A percentile compares a stretch with the other conserved stretches of the same genome.
These are phyloP conservation scores for Psophia crepitans DNA, from an alignment of 2,113 vertebrate genomes.

Conservation along the genomic window DNA sequence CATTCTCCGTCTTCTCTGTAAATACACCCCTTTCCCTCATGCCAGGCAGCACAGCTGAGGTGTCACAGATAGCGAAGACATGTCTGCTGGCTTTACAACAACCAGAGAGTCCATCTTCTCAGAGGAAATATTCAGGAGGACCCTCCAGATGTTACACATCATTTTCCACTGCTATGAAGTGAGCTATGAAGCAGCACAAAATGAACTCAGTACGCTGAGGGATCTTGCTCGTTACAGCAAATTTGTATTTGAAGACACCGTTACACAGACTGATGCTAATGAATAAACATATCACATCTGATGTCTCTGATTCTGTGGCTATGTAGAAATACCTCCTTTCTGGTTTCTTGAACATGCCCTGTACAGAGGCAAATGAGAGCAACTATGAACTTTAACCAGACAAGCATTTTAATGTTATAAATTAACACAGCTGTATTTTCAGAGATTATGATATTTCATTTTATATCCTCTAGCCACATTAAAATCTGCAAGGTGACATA, in stretches of 20 bases:
- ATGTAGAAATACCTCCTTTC: not conserved
- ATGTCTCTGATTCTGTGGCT: not conserved
- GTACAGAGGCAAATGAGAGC: not conserved
- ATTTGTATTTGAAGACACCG: not conserved
- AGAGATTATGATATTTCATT: not conserved
- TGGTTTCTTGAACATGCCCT: not conserved
- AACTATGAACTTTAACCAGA: not conserved
- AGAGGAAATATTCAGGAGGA: not conserved
- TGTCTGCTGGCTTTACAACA: not conserved
- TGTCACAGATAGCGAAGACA: conserved; percentile 1
- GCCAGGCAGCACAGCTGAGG: not conserved
- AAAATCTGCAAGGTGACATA: not conserved
- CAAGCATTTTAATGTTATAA: not conserved
- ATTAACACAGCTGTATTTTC: not conserved
- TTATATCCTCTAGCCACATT: not conserved
- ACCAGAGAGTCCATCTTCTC: not conserved
- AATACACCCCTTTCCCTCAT: not conserved
- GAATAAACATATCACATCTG: not conserved
- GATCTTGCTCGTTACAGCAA: not conserved
- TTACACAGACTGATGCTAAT: not conserved
- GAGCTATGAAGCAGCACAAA: conserved; percentile 12
- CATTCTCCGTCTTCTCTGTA: not conserved
- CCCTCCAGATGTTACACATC: conserved; percentile 30
- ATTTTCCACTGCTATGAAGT: conserved; percentile 12
- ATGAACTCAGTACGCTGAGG: not conserved